These are phyloP conservation scores for Clupea harengus DNA, from an alignment of 2,113 vertebrate genomes.

Conservation along the genomic window DNA sequence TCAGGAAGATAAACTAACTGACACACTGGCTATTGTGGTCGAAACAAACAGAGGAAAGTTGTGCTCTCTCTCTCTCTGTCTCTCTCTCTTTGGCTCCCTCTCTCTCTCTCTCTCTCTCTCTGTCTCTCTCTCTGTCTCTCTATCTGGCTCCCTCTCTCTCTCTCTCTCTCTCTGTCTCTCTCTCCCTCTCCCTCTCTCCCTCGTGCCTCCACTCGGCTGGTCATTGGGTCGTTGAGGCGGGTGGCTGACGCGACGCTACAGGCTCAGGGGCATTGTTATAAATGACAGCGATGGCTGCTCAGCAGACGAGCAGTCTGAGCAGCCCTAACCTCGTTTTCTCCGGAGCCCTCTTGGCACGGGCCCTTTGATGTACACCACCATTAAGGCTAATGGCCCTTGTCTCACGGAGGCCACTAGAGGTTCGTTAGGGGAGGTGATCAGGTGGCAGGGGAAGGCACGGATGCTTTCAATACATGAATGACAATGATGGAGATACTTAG, in stretches of 20 bases:
- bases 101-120: constrained; percentile 2
- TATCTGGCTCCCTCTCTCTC: not conserved
- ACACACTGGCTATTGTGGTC: not conserved
- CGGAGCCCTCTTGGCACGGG: constrained; percentile 29
- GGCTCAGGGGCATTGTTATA: constrained; percentile 49
- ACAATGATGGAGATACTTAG: constrained; percentile 30
- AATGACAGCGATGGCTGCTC: constrained; percentile 32
- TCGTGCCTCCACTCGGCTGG: not conserved
- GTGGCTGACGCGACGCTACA: not conserved
- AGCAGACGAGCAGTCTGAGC: constrained; percentile 48
- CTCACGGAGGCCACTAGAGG: constrained; percentile 41
- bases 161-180: not conserved
- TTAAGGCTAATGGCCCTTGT: constrained; percentile 54
- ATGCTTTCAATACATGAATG: constrained; percentile 44
- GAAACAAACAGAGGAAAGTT: not conserved
- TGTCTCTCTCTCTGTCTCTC: too few species aligned
- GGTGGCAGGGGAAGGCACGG: constrained; percentile 44
- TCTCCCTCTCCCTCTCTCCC: not conserved
- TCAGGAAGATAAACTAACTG: not conserved
- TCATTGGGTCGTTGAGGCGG: not conserved
- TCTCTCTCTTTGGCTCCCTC: too few species aligned
- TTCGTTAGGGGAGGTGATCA: constrained; percentile 46
- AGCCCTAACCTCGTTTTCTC: constrained; percentile 49
- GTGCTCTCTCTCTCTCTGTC: not conserved
- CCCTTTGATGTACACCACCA: constrained; percentile 50